A percentile compares a stretch with the other conserved stretches of the same genome.
Evolutionary conservation across 2,113 vertebrate species (phyloP).

Genomic region (Megaceryle maxima): DNA sequence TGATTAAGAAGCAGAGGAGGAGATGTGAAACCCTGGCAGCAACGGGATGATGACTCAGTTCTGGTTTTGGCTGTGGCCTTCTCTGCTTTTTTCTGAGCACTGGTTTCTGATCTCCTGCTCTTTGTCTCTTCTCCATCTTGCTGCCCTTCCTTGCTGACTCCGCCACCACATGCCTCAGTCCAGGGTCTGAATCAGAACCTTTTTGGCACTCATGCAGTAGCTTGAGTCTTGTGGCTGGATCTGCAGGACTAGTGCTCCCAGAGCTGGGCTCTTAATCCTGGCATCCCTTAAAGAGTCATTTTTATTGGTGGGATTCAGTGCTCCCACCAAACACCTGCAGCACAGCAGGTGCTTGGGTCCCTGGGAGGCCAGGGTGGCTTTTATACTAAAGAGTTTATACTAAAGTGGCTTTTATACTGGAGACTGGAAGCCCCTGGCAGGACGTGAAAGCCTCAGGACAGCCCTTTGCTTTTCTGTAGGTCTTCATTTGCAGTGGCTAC

Average conservation of each 20-base stretch:
- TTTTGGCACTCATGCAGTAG: neutral
- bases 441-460: neutral
- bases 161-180: rapidly evolving
- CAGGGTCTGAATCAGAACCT: neutral
- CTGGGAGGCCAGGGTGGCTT: neutral
- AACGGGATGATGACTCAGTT: neutral
- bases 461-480: neutral
- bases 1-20: constrained; percentile 3
- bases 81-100: neutral
- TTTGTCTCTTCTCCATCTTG: neutral
- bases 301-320: neutral
- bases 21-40: neutral
- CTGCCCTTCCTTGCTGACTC: neutral
- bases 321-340: neutral
- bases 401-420: neutral
- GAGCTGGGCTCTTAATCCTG: neutral
- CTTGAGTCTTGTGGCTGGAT: neutral
- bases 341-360: neutral
- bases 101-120: neutral
- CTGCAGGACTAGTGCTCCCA: neutral
- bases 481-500: neutral
- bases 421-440: neutral
- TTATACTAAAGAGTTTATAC: neutral
- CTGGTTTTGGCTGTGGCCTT: neutral
- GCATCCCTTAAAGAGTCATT: neutral